Conservation (phyloP, 2,113 vertebrate species). For the Melanotaenia duboulayi region DNA sequence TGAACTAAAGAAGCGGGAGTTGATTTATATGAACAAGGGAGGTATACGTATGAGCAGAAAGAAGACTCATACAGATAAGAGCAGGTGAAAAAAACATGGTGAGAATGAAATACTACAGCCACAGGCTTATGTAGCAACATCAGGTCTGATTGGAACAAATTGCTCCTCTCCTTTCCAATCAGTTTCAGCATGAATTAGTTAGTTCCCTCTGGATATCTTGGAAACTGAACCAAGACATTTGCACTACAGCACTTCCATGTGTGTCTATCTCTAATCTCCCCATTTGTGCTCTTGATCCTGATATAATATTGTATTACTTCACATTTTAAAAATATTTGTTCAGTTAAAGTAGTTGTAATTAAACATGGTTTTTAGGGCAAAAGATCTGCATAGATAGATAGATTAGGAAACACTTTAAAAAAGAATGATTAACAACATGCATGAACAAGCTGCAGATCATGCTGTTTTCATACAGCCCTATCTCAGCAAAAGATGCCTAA, state of each 20-base stretch:
- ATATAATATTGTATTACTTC: not conserved
- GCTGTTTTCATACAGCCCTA: too few relatives aligned
- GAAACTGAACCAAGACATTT: slow-evolving; percentile 6
- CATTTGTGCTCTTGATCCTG: not conserved
- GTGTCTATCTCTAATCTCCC: not conserved
- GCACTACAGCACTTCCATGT: not conserved
- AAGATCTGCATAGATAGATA: too few relatives aligned
- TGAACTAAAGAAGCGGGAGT: not conserved
- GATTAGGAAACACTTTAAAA: too few relatives aligned
- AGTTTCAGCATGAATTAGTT: slow-evolving; percentile 32
- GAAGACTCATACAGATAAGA: not conserved
- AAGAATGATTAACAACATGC: too few relatives aligned
- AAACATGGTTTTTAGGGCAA: too few relatives aligned
- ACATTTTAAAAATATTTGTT: too few relatives aligned
- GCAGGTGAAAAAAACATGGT: not conserved
- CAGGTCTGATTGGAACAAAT: slow-evolving; percentile 56
- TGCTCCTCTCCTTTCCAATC: slow-evolving; percentile 43
- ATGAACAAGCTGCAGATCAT: too few relatives aligned
- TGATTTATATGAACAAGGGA: not conserved
- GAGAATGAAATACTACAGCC: slow-evolving; percentile 9
- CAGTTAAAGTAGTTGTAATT: too few relatives aligned
- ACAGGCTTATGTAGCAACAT: slow-evolving; percentile 29
- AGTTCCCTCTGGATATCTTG: slow-evolving; percentile 2
- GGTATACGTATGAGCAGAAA: not conserved
- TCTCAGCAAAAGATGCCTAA: too few relatives aligned